A percentile compares a stretch with the other conserved stretches of the same genome.
These are phyloP conservation scores for Buteo buteo DNA, from an alignment of 2,113 vertebrate species.

Conservation along the genomic window DNA sequence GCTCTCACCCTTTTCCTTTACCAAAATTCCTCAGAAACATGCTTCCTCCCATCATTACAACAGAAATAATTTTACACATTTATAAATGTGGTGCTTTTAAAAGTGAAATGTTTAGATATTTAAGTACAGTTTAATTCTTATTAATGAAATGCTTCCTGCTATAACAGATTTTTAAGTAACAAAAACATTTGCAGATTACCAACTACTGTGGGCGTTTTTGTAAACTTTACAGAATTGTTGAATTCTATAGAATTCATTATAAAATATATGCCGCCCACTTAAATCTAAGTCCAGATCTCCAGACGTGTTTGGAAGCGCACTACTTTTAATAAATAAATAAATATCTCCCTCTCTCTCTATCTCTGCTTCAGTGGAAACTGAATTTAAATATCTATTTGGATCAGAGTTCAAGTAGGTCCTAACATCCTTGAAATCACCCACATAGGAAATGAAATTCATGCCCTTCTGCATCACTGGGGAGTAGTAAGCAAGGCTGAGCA, in stretches of 20 bases:
- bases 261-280: neutral
- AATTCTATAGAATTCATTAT: neutral
- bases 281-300: neutral
- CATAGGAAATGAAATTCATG: neutral
- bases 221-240: neutral
- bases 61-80: neutral
- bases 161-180: neutral
- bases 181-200: neutral
- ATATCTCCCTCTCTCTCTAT: neutral
- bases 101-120: neutral
- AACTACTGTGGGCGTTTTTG: neutral
- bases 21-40: neutral
- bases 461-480: neutral
- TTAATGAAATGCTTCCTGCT: constrained; percentile 3
- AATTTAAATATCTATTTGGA: neutral
- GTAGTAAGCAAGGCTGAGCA: neutral
- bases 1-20: neutral
- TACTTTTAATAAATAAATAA: neutral
- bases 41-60: neutral
- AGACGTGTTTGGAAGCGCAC: neutral
- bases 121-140: neutral
- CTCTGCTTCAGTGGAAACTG: neutral
- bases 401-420: neutral
- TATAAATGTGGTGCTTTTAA: neutral
- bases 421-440: neutral